Percentiles rank a stretch among this genome's conserved stretches.
Conservation (phyloP, 2,888 invertebrate genomes). For the Reticulitermes lucifugus region DNA sequence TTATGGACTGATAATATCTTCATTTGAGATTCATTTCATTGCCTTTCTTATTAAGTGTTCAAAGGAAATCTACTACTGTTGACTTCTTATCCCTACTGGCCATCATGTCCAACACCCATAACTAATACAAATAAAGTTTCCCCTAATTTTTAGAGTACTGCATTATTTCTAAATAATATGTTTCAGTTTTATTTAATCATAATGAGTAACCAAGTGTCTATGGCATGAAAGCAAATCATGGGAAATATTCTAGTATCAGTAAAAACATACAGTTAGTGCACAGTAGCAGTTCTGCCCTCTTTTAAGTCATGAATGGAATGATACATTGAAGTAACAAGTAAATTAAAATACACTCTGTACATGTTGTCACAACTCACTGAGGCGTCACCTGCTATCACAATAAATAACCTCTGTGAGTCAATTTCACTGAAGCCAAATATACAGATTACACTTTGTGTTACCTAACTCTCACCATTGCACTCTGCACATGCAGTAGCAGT, state of each 20-base stretch:
- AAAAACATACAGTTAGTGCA: not conserved
- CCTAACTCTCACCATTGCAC: not conserved
- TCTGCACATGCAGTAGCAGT: not conserved
- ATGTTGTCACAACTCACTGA: not conserved
- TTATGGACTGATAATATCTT: not conserved
- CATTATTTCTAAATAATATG: not conserved
- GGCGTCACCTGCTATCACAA: not conserved
- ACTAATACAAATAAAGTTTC: not conserved
- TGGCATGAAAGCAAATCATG: not conserved
- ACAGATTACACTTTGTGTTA: not conserved
- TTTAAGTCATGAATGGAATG: conserved; percentile 6
- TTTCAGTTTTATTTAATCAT: not conserved
- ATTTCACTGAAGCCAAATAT: conserved; percentile 1
- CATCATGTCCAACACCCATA: not conserved
- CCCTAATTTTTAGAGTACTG: conserved; percentile 12
- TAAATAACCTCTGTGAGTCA: not conserved
- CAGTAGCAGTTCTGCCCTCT: not conserved
- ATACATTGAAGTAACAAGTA: conserved; percentile 15
- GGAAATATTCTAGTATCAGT: not conserved
- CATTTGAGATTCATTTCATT: conserved; percentile 4
- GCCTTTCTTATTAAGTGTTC: too few species aligned
- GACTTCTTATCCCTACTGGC: not conserved
- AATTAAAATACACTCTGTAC: conserved; percentile 21
- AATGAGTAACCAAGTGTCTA: not conserved
- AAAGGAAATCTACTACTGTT: too few species aligned